phyloP scores from a whole-genome alignment of 2,797 vertebrate species.

The Macropodus opercularis region DNA sequence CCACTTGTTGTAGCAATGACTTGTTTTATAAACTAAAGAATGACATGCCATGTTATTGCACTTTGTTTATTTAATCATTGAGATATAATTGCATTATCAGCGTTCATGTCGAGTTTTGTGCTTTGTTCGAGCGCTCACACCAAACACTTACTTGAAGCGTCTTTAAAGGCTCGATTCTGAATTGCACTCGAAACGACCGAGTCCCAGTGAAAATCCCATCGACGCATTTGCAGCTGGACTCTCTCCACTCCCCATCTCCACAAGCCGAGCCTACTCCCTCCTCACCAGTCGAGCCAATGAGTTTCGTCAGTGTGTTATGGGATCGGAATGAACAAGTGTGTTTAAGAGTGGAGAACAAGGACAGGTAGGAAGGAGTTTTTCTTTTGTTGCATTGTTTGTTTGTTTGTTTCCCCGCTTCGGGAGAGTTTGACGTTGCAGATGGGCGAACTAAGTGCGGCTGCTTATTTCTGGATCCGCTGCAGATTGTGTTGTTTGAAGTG shows the following conservation, averaged over 20 bases:
- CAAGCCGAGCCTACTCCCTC: constrained; percentile 57
- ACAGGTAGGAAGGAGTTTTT: constrained; percentile 66
- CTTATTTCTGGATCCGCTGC: constrained; percentile 3
- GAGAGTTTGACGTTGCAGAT: constrained; percentile 9
- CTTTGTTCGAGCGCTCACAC: constrained; percentile 6
- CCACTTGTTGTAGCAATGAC: not conserved
- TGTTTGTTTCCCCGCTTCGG: not conserved
- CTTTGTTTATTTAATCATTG: not conserved
- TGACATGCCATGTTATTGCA: not conserved
- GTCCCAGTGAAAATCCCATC: constrained; percentile 38
- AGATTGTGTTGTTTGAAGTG: constrained; percentile 32
- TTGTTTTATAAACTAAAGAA: not conserved
- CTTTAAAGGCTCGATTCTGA: constrained; percentile 10
- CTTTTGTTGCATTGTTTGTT: not conserved
- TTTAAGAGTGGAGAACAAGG: constrained; percentile 55
- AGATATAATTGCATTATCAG: not conserved
- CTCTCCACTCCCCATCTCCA: constrained; percentile 50
- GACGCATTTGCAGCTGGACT: constrained; percentile 61
- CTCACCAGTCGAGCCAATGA: constrained; percentile 63
- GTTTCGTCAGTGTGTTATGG: constrained; percentile 63
- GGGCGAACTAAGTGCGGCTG: not conserved
- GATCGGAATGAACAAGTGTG: constrained; percentile 72
- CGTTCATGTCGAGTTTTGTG: not conserved
- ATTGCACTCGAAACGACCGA: constrained; percentile 38
- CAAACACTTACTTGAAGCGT: not conserved